A percentile compares a stretch with the other conserved stretches of the same genome.
Conservation (phyloP, 64 coral and sea anemone genomes). For the Montipora efflorescens region DNA sequence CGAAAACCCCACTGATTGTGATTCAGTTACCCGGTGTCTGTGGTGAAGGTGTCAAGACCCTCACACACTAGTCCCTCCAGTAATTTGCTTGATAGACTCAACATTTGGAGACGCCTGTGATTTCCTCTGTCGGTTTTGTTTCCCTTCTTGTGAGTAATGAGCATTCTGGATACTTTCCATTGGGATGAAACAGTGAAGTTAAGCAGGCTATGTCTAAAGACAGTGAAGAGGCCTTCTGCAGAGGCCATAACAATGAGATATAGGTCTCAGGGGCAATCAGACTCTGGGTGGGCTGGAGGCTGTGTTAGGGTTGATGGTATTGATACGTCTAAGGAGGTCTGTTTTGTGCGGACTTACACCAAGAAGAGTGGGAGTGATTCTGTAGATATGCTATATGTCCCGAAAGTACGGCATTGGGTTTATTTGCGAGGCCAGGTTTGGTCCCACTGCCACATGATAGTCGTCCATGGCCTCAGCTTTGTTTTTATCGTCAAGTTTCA, state of each 20-base stretch:
- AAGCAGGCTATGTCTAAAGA: slow-evolving; percentile 18
- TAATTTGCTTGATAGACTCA: slow-evolving; percentile 48
- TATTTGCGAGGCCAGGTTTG: slow-evolving; percentile 36
- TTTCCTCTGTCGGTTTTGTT: slow-evolving; percentile 31
- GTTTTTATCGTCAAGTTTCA: slow-evolving; percentile 31
- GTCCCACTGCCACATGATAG: slow-evolving; percentile 60
- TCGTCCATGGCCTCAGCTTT: slow-evolving; percentile 75
- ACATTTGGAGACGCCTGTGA: not conserved
- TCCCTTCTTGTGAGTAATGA: slow-evolving; percentile 56
- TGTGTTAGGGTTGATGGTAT: slow-evolving; percentile 54
- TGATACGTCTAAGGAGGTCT: slow-evolving; percentile 50
- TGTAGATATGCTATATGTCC: slow-evolving; percentile 40
- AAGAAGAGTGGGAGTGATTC: slow-evolving; percentile 45
- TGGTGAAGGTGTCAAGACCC: slow-evolving; percentile 39
- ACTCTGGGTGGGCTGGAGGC: slow-evolving; percentile 33
- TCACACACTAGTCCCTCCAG: slow-evolving; percentile 59
- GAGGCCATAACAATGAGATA: slow-evolving; percentile 43
- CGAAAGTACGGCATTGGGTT: slow-evolving; percentile 7
- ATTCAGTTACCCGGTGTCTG: slow-evolving; percentile 33
- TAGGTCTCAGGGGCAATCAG: slow-evolving; percentile 60
- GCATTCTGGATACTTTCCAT: slow-evolving; percentile 66
- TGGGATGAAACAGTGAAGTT: slow-evolving; percentile 40
- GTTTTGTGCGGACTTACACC: slow-evolving; percentile 29
- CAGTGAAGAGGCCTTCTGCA: slow-evolving; percentile 33
- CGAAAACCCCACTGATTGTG: slow-evolving; percentile 66